Evolutionary conservation across 2,888 invertebrate genomes (phyloP), one percentile per base, ranked within the genome.

Genomic region (Apamea crenata): DNA sequence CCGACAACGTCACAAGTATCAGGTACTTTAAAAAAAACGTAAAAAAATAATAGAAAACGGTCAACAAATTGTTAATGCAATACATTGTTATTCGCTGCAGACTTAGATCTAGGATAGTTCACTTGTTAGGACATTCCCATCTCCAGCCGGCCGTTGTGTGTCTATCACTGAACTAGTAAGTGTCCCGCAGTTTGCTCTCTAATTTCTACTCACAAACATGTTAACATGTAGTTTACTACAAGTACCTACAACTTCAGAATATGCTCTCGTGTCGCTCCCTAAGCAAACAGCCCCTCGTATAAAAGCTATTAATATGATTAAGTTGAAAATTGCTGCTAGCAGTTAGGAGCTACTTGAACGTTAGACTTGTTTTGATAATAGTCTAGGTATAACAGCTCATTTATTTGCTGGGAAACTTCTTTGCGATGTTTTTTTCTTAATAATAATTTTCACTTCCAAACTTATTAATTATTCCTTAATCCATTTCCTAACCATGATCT

Each of bases 141-240:
- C 84, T 86, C 85, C 87, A 87, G 86, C 73, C 80, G 85, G 85
- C 69, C 74, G 61, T 81, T 88, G 90, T 90, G 91, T 90, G 91
- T 91, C 92, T 92, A 93, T 91, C 91, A 90, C 90, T 90, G 69
- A 86, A 93, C 91, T 92, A 89, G 87, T 88, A 92, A 94, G 91
- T 92, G 91, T 92, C 89, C 91, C 85, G 81, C 89, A 93, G 93
- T 94, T 94, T 94, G 91, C 92, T 92, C 93, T 93, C 92, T 93
- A 94, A 94, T 94, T 95, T 95, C 92, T 92, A 91, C 92, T 92
- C 88, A 87, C 91, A 90, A 93, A 91, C 91, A 92, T 92, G 90
- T 91, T 92, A 92, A 90, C 90, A 90, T 90, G 86, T 86, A 90
- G 91, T 90, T 89, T 87, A 91, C 88, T 88, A 86, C 86, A 85